Conservation (phyloP, 2,113 vertebrate species). For the Brachyhypopomus gauderio region DNA sequence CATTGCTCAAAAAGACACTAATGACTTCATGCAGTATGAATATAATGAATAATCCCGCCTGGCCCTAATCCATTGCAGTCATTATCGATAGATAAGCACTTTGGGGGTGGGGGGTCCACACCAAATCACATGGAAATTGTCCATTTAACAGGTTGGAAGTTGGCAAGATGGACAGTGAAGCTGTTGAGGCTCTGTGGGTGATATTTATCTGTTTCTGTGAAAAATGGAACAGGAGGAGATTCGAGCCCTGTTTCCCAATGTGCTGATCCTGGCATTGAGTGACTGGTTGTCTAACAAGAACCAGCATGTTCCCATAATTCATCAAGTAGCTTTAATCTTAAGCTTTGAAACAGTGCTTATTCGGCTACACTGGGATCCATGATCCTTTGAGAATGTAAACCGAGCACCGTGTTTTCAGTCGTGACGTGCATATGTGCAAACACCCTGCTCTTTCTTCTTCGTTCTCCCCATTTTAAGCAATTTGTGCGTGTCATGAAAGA, state of each 20-base stretch:
- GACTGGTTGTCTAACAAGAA: not conserved
- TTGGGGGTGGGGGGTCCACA: not conserved
- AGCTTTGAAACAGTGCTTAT: conserved; percentile 2
- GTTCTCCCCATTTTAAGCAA: not conserved
- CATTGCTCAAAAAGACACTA: not conserved
- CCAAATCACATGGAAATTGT: conserved; percentile 22
- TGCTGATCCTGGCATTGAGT: conserved; percentile 5
- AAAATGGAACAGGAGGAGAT: not conserved
- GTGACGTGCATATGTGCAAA: conserved; percentile 9
- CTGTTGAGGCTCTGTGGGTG: not conserved
- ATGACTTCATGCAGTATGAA: conserved; percentile 8
- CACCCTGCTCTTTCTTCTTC: not conserved
- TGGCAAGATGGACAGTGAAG: conserved; percentile 21
- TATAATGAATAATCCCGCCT: conserved; percentile 8
- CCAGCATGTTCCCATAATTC: conserved; percentile 45
- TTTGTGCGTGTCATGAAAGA: not conserved
- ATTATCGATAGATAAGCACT: conserved; percentile 33
- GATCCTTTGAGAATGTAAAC: conserved; percentile 22
- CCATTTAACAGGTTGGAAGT: conserved; percentile 20
- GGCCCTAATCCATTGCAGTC: conserved; percentile 8
- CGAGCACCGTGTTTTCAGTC: not conserved
- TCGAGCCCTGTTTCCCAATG: conserved; percentile 13
- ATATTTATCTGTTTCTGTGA: not conserved
- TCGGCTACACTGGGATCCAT: conserved; percentile 4
- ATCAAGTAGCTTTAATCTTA: conserved; percentile 36